These are phyloP conservation scores for Meloidogyne chitwoodi DNA, from an alignment of 1,140 invertebrate species.

Conservation along the genomic window DNA sequence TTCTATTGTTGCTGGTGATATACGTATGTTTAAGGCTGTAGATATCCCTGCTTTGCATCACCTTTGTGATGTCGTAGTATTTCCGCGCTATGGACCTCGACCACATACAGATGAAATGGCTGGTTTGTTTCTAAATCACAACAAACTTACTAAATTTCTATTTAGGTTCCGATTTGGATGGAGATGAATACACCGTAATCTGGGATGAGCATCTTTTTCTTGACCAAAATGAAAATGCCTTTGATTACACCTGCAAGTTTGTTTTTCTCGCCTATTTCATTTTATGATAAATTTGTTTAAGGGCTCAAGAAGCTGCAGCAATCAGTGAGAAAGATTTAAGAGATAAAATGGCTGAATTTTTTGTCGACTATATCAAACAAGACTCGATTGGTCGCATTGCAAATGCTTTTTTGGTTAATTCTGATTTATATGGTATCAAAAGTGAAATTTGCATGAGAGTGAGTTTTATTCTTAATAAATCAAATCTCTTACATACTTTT, in stretches of 20 bases:
- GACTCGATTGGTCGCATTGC: slow-evolving; percentile 59
- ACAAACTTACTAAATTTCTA: background rate
- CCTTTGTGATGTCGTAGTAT: slow-evolving; percentile 62
- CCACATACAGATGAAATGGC: slow-evolving; percentile 64
- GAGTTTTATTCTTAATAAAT: background rate
- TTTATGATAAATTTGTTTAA: slow-evolving; percentile 10
- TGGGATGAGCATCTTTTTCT: slow-evolving; percentile 59
- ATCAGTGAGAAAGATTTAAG: slow-evolving; percentile 28
- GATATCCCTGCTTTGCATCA: slow-evolving; percentile 59
- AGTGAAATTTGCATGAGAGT: slow-evolving; percentile 38
- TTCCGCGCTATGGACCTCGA: slow-evolving; percentile 60
- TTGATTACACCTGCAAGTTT: slow-evolving; percentile 52
- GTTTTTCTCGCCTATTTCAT: background rate
- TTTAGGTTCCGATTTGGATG: slow-evolving; percentile 60
- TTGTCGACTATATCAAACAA: slow-evolving; percentile 52
- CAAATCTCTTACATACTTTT: background rate
- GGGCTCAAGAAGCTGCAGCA: background rate
- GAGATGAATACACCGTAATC: slow-evolving; percentile 62
- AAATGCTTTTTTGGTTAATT: slow-evolving; percentile 54
- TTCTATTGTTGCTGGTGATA: slow-evolving; percentile 62
- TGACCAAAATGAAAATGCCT: slow-evolving; percentile 53
- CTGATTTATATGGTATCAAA: slow-evolving; percentile 51
- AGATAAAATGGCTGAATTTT: slow-evolving; percentile 58
- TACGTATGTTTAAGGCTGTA: slow-evolving; percentile 61
- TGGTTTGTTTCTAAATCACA: slow-evolving; percentile 28